phyloP scores from a whole-genome alignment of 2,888 invertebrate species.

The Heliconius sara region DNA sequence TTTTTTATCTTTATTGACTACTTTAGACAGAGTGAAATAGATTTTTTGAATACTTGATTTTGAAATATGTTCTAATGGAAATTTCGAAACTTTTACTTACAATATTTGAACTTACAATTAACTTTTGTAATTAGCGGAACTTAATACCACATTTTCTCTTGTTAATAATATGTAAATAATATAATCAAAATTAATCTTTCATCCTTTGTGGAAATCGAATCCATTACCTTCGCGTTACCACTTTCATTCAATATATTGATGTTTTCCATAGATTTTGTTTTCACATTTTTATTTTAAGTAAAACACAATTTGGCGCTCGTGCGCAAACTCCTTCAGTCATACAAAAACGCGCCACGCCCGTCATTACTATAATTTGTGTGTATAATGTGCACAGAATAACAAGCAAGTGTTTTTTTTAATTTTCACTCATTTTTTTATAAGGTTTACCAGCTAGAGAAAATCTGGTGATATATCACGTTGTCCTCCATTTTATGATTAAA shows the following conservation, averaged over 20 bases:
- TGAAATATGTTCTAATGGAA: not conserved
- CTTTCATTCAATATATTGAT: not conserved
- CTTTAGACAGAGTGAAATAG: not conserved
- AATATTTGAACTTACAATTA: no score
- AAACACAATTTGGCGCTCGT: slow-evolving; percentile 9
- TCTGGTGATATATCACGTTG: not conserved
- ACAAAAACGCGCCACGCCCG: not conserved
- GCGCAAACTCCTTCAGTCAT: not conserved
- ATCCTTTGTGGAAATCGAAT: no score
- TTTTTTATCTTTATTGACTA: not conserved
- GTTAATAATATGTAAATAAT: no score
- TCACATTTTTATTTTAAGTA: not conserved
- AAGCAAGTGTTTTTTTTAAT: not conserved
- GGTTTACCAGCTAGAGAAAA: not conserved
- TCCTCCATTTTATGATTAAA: no score
- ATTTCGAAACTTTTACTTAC: not conserved
- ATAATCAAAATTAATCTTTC: no score
- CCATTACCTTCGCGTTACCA: no score
- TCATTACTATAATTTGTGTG: slow-evolving; percentile 8
- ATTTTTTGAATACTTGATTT: not conserved
- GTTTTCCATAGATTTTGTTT: not conserved
- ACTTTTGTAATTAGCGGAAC: no score
- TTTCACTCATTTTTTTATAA: not conserved
- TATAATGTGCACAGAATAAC: slow-evolving; percentile 3
- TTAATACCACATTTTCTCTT: no score